phyloP scores from a whole-genome alignment of 2,113 vertebrate species.

The Xiphophorus hellerii region DNA sequence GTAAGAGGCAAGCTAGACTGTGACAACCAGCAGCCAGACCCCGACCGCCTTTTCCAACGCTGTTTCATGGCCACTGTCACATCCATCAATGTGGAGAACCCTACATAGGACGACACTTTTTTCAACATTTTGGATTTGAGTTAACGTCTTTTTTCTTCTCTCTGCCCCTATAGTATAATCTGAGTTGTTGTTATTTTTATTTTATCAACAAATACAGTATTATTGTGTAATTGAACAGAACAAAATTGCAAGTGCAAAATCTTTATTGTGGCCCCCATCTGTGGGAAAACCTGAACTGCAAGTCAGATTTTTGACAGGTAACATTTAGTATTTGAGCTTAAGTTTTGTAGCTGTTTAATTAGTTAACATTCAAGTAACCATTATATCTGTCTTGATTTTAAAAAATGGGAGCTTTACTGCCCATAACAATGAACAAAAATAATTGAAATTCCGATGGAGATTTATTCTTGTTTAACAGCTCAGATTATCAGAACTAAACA shows the following conservation, averaged over 20 bases:
- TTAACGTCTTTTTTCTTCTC: neutral
- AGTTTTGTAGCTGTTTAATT: neutral
- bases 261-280: neutral
- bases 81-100: constrained; percentile 70
- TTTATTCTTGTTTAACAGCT: neutral
- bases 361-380: neutral
- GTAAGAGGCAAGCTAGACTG: constrained; percentile 75
- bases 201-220: no score
- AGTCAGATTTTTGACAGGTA: neutral
- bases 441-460: neutral
- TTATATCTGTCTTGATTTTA: neutral
- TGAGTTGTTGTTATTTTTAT: no score
- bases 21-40: constrained; percentile 77
- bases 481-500: neutral
- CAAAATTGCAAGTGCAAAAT: neutral
- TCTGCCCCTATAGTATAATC: no score
- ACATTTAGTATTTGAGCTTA: neutral
- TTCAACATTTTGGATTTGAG: neutral
- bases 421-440: neutral
- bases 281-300: neutral
- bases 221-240: neutral
- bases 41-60: constrained; percentile 74
- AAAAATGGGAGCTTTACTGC: neutral
- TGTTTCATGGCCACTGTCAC: constrained; percentile 81
- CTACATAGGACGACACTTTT: constrained; percentile 47